These are phyloP conservation scores for Merluccius polli DNA, from an alignment of 2,797 vertebrate genomes.

Conservation along the genomic window DNA sequence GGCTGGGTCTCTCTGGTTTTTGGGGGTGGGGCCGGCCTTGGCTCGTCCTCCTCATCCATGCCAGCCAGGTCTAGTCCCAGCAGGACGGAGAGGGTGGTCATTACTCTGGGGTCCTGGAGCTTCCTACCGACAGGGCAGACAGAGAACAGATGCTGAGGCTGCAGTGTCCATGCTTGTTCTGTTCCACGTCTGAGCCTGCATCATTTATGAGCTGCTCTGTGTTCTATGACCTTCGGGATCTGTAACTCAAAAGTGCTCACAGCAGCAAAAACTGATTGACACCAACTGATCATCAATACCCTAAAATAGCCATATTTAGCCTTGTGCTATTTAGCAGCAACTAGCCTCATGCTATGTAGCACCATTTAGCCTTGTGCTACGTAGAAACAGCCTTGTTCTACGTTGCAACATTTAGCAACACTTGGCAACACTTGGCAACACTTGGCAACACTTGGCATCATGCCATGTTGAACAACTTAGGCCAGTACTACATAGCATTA, in stretches of 20 bases:
- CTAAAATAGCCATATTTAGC: not conserved
- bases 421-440: no score
- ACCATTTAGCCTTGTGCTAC: no score
- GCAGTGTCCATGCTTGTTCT: not conserved
- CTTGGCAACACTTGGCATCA: no score
- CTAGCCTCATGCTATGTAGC: no score
- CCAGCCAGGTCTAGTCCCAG: slow-evolving; percentile 85
- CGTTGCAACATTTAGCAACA: no score
- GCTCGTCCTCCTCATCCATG: slow-evolving; percentile 86
- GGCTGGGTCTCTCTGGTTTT: slow-evolving; percentile 79
- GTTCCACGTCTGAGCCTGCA: no score
- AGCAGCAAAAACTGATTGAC: not conserved
- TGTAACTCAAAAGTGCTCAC: not conserved
- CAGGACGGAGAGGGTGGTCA: slow-evolving; percentile 91
- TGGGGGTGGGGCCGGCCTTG: slow-evolving; percentile 69
- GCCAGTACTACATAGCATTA: no score
- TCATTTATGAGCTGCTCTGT: not conserved
- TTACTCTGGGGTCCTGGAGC: slow-evolving; percentile 88
- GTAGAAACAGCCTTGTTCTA: no score
- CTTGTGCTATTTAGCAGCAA: no score
- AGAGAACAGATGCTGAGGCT: not conserved
- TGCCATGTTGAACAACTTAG: no score
- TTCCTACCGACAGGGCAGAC: slow-evolving; percentile 65
- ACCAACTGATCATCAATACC: not conserved
- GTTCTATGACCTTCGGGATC: no score